Base-by-base conservation (phyloP, 2,797 vertebrate genomes). In the Protonibea diacanthus region DNA sequence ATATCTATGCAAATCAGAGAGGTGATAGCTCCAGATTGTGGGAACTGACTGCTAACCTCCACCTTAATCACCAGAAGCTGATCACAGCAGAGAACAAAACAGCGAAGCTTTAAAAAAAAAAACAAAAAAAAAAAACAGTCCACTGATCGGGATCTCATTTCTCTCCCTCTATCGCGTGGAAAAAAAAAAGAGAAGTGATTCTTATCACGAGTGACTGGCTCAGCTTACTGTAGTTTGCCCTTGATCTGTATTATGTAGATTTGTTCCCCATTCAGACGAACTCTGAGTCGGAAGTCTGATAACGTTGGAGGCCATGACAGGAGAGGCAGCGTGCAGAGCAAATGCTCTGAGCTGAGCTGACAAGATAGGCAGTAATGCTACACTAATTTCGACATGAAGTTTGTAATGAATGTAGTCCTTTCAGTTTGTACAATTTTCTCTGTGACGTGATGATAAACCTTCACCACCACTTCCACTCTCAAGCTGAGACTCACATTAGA, bases 1-100 rank as follows among this genome's bases (percentile, higher is more conserved):
- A 93, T 92, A 89, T 87, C 72, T 87, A 91, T 93, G 92, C 85
- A 93, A 93, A 94, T 93, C 79, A 67, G 62, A 62, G 72, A 20
- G 27, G 29, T 58, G 79, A 78, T 91, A 88, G 85, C 86, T 81
- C 33, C 33, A 59, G 69, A 75, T 87, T 87, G 78, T 86, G 86
- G 78, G 90, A 89, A 87, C 69, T 53, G 82, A 74, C 82, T 60
- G 80, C 71, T 80, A 76, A 83, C 86, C 80, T 80, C 80, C 67
- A 83, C 71, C 71, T 84, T 87, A 76, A 90, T 90, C 91, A 89
- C 81, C 84, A 73, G 27, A 82, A 64, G 49, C 89, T 75, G 86
- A 91, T 90, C 89, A 81, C 81, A 88, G 88, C 71, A 52, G 87
- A 85, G 74, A 91, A 83, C 45, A 76, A 71, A 86, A 76, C 74